These are phyloP conservation scores for Saturnia pavonia DNA, from an alignment of 2,888 invertebrate genomes.

Conservation along the genomic window DNA sequence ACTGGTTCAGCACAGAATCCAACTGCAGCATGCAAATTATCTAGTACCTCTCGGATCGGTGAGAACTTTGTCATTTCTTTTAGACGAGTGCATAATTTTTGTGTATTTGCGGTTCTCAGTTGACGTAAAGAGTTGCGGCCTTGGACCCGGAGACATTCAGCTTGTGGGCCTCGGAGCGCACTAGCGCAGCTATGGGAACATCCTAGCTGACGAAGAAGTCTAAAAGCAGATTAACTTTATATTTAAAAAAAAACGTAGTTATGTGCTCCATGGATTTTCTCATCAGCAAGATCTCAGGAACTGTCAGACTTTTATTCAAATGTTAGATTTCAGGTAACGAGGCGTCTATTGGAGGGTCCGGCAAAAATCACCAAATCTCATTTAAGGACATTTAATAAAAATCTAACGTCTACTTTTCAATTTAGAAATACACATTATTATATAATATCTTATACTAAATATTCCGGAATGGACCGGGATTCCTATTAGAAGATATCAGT, in stretches of 20 bases:
- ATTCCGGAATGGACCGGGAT: too few relatives aligned
- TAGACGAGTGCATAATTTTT: conserved; percentile 78
- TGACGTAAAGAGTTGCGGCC: conserved; percentile 86
- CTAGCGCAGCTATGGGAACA: conserved; percentile 95
- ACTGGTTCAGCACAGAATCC: conserved; percentile 97
- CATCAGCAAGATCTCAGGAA: too few relatives aligned
- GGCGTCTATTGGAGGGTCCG: too few relatives aligned
- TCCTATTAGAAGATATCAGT: too few relatives aligned
- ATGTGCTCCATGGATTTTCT: too few relatives aligned
- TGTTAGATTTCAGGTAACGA: too few relatives aligned
- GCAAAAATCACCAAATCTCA: too few relatives aligned
- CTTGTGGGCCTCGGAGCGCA: conserved; percentile 92
- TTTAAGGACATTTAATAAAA: too few relatives aligned
- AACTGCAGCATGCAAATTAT: conserved; percentile 96
- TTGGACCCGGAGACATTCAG: conserved; percentile 94
- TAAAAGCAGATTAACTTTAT: conserved; percentile 45
- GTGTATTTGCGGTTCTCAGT: conserved; percentile 83
- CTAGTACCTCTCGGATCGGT: conserved; percentile 91
- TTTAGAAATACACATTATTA: too few relatives aligned
- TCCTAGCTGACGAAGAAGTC: conserved; percentile 93
- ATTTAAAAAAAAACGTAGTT: background rate
- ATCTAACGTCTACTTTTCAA: too few relatives aligned
- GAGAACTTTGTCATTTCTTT: conserved; percentile 89
- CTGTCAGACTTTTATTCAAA: too few relatives aligned
- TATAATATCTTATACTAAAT: too few relatives aligned